Evolutionary conservation across 2,888 invertebrate species (phyloP), one percentile per base, ranked within the genome.

Genomic region (Cynaeus angustus): DNA sequence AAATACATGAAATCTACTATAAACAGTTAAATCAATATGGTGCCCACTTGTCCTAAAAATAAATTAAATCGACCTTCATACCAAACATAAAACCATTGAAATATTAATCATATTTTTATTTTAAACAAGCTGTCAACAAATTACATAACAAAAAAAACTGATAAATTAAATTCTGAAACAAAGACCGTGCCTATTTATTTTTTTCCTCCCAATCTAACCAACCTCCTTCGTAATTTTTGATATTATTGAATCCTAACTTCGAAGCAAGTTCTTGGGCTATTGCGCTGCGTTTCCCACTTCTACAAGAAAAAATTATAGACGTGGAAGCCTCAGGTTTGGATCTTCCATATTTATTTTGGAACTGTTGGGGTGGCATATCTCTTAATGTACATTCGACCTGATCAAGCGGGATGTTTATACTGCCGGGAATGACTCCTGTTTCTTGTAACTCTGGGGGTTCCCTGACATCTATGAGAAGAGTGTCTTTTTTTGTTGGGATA

Each of bases 401-500:
- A 13, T 48, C 61, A 0, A 71, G 37, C 75, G 93, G 92, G 81
- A 93, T 92, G 78, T 93, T 92, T 62, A 92, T 87, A 79, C 92
- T 92, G 53, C 89, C 89, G 26, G 93, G 93, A 69, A 93, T 89
- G 77, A 87, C 86, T 3, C 93, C 93, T 73, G 89, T 89, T 80
- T 91, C 90, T 68, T 87, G 83, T 4, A 93, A 82, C 84, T 93
- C 93, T n/a, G 87, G 83, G 43, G 91, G 91, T 79, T 93, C 92
- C 72, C 93, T 89, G 0, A 94, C 93, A 86, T 94, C 93, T 69
- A 95, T 87, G 16, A 93, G 87, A 16, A 91, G 78, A 61, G 88
- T 87, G 50, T 83, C 83, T 0, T 83, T 81, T 6, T 85, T 64
- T 67, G 87, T 83, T 53, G 85, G 83, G 56, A 88, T 80, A n/a